phyloP scores from a whole-genome alignment of 2,797 vertebrate species.

The Enoplosus armatus region DNA sequence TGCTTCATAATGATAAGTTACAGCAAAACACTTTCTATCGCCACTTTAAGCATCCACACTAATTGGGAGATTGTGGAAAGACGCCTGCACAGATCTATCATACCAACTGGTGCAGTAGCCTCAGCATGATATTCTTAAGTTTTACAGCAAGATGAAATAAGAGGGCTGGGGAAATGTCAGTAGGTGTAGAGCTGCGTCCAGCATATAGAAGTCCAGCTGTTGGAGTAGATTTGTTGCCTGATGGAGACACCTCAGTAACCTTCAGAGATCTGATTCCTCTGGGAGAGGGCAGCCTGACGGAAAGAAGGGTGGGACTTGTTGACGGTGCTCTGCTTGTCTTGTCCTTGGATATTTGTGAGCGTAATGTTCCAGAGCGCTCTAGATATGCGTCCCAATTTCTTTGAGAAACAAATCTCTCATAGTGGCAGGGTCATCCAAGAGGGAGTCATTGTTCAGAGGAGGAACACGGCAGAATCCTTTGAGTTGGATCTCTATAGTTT shows the following conservation, averaged over 20 bases:
- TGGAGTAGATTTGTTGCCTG: background rate
- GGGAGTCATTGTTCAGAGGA: slow-evolving; percentile 50
- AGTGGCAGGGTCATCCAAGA: slow-evolving; percentile 43
- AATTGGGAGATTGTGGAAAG: background rate
- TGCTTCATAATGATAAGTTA: too few relatives aligned
- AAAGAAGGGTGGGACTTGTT: slow-evolving; percentile 9
- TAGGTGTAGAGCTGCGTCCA: background rate
- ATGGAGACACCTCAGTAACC: slow-evolving; percentile 6
- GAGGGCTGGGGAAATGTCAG: background rate
- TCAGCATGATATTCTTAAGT: background rate
- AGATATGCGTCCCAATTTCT: slow-evolving; percentile 51
- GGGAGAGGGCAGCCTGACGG: slow-evolving; percentile 8
- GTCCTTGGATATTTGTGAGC: slow-evolving; percentile 60
- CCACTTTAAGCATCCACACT: background rate
- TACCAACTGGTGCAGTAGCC: background rate
- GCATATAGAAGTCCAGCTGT: background rate
- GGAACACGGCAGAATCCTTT: slow-evolving; percentile 56
- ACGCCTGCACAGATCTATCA: slow-evolving; percentile 2
- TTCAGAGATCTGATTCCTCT: slow-evolving; percentile 24
- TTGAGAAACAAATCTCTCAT: slow-evolving; percentile 56
- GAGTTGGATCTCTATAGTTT: slow-evolving; percentile 64
- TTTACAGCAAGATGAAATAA: slow-evolving; percentile 8
- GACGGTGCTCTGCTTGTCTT: slow-evolving; percentile 6
- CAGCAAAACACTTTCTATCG: too few relatives aligned
- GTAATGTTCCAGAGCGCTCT: slow-evolving; percentile 46